Percentiles rank a stretch among this genome's conserved stretches.
Evolutionary conservation across 2,113 vertebrate genomes (phyloP).

Genomic region (Melanerpes aurifrons): DNA sequence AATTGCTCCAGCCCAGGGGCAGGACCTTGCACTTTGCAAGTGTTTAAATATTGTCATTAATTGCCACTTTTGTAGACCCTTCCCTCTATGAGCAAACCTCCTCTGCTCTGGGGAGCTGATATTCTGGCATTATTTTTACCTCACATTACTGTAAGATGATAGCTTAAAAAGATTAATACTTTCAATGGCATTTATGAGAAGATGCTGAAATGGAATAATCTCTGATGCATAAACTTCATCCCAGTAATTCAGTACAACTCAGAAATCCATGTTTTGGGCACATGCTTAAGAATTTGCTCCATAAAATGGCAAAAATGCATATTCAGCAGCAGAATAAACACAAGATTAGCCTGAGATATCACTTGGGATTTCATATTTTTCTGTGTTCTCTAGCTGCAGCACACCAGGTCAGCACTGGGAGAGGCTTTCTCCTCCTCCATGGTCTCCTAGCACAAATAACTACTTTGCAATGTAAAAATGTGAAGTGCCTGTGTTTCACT

Average conservation of each 20-base stretch:
- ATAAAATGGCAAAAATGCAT: conserved; percentile 7
- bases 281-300: background rate
- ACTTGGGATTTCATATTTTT: background rate
- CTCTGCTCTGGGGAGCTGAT: background rate
- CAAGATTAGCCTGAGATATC: background rate
- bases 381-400: background rate
- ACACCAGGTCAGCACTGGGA: background rate
- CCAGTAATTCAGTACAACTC: background rate
- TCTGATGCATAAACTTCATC: background rate
- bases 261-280: background rate
- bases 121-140: background rate
- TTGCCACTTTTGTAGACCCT: background rate
- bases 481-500: background rate
- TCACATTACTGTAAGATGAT: background rate
- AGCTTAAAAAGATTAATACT: background rate
- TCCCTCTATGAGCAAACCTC: background rate
- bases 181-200: background rate
- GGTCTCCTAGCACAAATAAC: background rate
- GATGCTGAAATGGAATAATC: background rate
- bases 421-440: background rate
- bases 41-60: background rate
- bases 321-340: background rate
- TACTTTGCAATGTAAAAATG: background rate
- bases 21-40: background rate
- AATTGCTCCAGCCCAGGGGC: no score